Evolutionary conservation across 2,888 invertebrate genomes (phyloP), one percentile per base, ranked within the genome.

Genomic region (Calameuta idolon): DNA sequence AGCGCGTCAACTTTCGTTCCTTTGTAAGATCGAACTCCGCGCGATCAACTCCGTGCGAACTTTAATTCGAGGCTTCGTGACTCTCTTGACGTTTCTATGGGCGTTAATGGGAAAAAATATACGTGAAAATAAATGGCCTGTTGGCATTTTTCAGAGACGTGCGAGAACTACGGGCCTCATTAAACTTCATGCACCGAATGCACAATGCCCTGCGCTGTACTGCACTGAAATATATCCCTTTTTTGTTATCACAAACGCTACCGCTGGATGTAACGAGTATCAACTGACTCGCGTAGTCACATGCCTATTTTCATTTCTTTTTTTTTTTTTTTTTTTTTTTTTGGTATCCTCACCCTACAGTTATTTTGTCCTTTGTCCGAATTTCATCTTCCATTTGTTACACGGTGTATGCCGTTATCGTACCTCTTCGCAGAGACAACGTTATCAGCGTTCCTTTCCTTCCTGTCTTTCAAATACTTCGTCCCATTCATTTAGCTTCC

Each of bases 151-250:
- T 80, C 80, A 81, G 82, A 77, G 80, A 76, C 80, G 73, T 69
- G 75, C 79, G 79, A 80, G 81, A 80, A 80, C 81, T 81, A 82
- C 78, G 81, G 81, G 79, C 77, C 84, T 87, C 84, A 83, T 87
- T 87, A 85, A 86, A 83, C 80, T 82, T 81, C 82, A 77, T 81
- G 79, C 79, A 75, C 74, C 31, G 71, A 31, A 71, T 33, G 71
- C 71, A 71, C 71, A 71, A 34, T 34, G 71, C 15, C 11, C 31
- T 75, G 74, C 73, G 73, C 37, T 77, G 76, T 69, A 69, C 69
- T 69, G 69, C 69, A 77, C 69, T 68, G 33, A 77, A 77, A 74
- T 76, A 69, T 73, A 69, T 74, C 73, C 55, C 71, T 80, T 77
- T 75, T 77, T 33, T 69, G 55, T 55, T 55, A 55, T 55, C 55